Evolutionary conservation across 2,888 invertebrate species (phyloP), one percentile per base, ranked within the genome.

Genomic region (Rhamnusium bicolor): DNA sequence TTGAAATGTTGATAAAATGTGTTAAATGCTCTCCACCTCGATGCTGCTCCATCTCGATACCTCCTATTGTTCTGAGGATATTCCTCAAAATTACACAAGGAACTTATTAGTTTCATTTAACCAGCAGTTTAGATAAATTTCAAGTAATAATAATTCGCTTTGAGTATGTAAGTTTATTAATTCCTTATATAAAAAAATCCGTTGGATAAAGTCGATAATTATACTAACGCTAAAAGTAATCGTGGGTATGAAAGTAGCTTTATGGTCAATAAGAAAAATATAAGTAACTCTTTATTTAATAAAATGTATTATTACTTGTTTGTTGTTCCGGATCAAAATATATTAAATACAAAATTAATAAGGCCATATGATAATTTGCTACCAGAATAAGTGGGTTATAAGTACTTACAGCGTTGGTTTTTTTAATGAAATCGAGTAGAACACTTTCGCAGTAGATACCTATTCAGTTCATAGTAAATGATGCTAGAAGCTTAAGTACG

Each of bases 301-400:
- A 46, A 32, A 61, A 46, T 61, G 24, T 61, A 19, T 46, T 2
- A 47, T 61, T 61, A 46, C 46, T 61, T 47, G 61, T 46, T 19
- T 19, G 47, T n/a, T 24, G 61, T 61, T 61, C 46, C 61, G 61
- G 46, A 61, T 46, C 61, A 61, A 21, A 1, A 21, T 61, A 61
- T 21, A 61, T 46, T 47, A 47, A 61, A 61, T 47, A 61, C 46
- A 47, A 61, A 7, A 18, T n/a, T 19, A 47, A 24, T 46, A 18
- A 60, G 40, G 10, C 7, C 18, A 32, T 58, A 27, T 7, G 10
- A 32, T 16, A 32, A 12, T 18, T n/a, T 24, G 21, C 2, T n/a
- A 54, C 21, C 24, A 24, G n/a, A 54, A 58, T 56, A 56, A 29
- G 10, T 56, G 12, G 56, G 56, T 56, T 29, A 54, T 24, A 56